Evolutionary conservation across 2,888 invertebrate genomes (phyloP), one percentile per base, ranked within the genome.

Genomic region (Marasmarcha lunaedactyla): DNA sequence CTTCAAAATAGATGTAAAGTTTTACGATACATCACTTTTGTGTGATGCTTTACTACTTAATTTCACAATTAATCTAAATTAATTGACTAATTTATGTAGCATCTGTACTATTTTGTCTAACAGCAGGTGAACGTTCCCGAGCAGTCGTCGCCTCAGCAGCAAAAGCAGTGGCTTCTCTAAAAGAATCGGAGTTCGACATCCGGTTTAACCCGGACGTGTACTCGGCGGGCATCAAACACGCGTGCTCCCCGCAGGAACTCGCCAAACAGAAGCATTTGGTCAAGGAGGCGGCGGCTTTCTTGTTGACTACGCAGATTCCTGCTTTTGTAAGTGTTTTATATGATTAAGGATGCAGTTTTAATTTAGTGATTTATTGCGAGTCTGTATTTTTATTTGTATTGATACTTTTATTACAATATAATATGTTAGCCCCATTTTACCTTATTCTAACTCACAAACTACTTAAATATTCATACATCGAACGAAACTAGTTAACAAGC

Each of bases 121-220:
- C 46, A 73, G 74, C 71, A 46, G 95, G 95, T 51, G 94, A 95
- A 63, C 91, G 91, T 48, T 94, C 94, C 11, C 91, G 91, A 51
- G 94, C 94, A 46, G 92, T 94, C 35, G 94, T 98, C 0, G 91
- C 90, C 50, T 90, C 92, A 45, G 98, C 98, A 1, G 94, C 97
- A 5, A 85, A 89, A 5, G 93, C 95, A 14, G 97, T 98, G 2
- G 95, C 95, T 0, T 98, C 98, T 0, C 86, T 98, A 4, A 94
- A 95, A 69, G 97, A 97, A 52, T 92, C 94, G 0, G 97, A 97
- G 72, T 98, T 98, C 73, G 97, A 96, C 68, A 93, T 99, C 48
- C 89, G 97, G 45, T 99, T 99, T 81, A 99, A 99, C 84, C 97
- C 98, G 0, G 99, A 99, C 78, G 96, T 98, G 45, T 98, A 94